Evolutionary conservation across 2,797 vertebrate species (phyloP).

Genomic region (Muraenolepis orangiensis): DNA sequence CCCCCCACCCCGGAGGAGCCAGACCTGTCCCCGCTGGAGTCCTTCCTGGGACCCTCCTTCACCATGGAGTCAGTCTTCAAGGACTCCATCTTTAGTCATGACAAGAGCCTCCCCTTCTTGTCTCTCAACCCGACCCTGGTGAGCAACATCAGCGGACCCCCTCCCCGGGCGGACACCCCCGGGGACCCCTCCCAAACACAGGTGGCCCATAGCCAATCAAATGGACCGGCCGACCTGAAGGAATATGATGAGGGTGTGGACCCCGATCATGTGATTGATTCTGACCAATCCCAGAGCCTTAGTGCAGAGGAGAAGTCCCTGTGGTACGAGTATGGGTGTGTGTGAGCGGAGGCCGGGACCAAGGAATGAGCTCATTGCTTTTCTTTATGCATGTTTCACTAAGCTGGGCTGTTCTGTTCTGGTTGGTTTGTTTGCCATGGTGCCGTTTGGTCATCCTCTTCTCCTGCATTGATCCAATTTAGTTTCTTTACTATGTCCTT

Average conservation of each 20-base stretch:
- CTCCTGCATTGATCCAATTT: conserved; percentile 6
- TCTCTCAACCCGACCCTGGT: conserved; percentile 93
- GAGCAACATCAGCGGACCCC: conserved; percentile 88
- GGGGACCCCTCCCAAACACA: conserved; percentile 48
- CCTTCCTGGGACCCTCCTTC: conserved; percentile 75
- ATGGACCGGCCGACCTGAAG: conserved; percentile 29
- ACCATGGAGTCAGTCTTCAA: conserved; percentile 73
- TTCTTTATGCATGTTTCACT: conserved; percentile 64
- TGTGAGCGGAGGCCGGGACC: conserved; percentile 69
- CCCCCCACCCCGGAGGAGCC: conserved; percentile 58
- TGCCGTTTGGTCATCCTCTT: conserved; percentile 23
- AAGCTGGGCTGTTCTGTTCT: conserved; percentile 38
- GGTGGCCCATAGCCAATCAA: conserved; percentile 59
- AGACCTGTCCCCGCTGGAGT: conserved; percentile 71
- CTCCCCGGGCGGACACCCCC: conserved; percentile 56
- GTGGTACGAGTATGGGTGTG: conserved; percentile 98
- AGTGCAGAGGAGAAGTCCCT: conserved; percentile 88
- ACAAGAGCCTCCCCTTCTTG: conserved; percentile 82
- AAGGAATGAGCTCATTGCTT: conserved; percentile 21
- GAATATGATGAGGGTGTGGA: conserved; percentile 43
- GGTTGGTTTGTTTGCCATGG: conserved; percentile 41
- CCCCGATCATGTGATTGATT: conserved; percentile 43
- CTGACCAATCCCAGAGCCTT: conserved; percentile 68
- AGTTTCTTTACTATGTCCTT: neutral
- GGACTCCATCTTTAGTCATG: conserved; percentile 77